These are phyloP conservation scores for Onthophagus taurus DNA, from an alignment of 1,140 invertebrate genomes.

Conservation along the genomic window DNA sequence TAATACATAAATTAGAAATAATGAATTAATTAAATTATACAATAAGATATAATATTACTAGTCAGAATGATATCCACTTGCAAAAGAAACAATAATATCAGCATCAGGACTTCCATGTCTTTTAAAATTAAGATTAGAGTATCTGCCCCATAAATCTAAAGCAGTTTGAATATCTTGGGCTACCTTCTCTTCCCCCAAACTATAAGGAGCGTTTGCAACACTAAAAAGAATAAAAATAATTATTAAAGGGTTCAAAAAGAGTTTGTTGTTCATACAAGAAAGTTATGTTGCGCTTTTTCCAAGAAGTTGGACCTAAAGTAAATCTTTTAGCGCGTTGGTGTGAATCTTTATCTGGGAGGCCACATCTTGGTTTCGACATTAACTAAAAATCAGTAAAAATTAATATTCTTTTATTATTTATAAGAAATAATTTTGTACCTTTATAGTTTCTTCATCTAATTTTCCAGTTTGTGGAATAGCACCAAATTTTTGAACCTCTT, in stretches of 20 bases:
- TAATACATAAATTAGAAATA: background rate
- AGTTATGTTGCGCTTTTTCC: constrained; percentile 51
- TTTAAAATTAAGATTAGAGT: constrained; percentile 48
- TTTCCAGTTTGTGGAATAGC: constrained; percentile 53
- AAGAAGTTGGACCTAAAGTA: constrained; percentile 43
- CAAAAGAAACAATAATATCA: constrained; percentile 59
- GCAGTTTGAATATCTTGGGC: constrained; percentile 45
- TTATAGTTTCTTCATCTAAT: constrained; percentile 49
- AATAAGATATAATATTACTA: constrained; percentile 36
- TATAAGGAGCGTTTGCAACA: constrained; percentile 53
- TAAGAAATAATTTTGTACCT: constrained; percentile 35
- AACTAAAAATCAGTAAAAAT: constrained; percentile 38
- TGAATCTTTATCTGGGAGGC: constrained; percentile 48
- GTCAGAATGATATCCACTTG: constrained; percentile 52
- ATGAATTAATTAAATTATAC: too few relatives aligned
- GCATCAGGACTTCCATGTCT: constrained; percentile 38
- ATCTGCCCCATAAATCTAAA: constrained; percentile 52
- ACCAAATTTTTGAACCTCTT: constrained; percentile 55
- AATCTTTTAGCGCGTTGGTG: constrained; percentile 43
- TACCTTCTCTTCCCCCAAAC: constrained; percentile 44
- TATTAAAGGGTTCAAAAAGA: background rate
- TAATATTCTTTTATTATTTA: background rate
- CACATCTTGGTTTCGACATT: constrained; percentile 53
- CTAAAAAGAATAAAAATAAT: constrained; percentile 35
- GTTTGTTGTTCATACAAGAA: constrained; percentile 44